Conservation (phyloP, 2,797 vertebrate species). For the Rhinella marina region DNA sequence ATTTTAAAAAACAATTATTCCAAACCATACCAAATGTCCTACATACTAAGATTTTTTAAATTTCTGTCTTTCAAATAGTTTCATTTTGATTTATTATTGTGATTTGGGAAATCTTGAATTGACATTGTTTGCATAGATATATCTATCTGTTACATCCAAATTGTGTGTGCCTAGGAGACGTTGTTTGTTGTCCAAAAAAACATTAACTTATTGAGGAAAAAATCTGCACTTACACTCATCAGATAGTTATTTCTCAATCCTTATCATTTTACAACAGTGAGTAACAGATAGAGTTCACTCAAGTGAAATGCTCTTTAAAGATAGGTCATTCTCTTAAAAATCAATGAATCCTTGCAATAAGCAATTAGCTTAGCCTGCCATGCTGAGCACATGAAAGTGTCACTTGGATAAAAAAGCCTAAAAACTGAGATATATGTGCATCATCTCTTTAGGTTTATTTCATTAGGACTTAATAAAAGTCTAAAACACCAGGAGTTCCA, state of each 20-base stretch:
- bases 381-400: slow-evolving; percentile 23
- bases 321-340: slow-evolving; percentile 52
- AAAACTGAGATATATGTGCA: not conserved
- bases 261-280: slow-evolving; percentile 52
- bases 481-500: not conserved
- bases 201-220: slow-evolving; percentile 50
- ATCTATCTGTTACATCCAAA: slow-evolving; percentile 11
- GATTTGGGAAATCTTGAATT: not conserved
- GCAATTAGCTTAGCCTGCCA: slow-evolving; percentile 45
- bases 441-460: not conserved
- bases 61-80: not conserved
- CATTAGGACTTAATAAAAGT: not conserved
- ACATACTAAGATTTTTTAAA: not conserved
- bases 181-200: slow-evolving; percentile 44
- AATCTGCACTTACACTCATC: slow-evolving; percentile 40
- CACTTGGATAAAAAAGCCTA: not conserved
- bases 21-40: not conserved
- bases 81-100: not conserved
- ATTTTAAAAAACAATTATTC: too few relatives aligned
- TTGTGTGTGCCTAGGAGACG: not conserved
- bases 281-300: slow-evolving; percentile 47
- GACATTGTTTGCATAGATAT: slow-evolving; percentile 14
- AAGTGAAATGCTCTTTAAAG: slow-evolving; percentile 52
- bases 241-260: slow-evolving; percentile 47
- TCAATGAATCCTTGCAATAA: slow-evolving; percentile 42